These are phyloP conservation scores for Cyclophora albipunctata DNA, from an alignment of 2,888 invertebrate genomes.

Conservation along the genomic window DNA sequence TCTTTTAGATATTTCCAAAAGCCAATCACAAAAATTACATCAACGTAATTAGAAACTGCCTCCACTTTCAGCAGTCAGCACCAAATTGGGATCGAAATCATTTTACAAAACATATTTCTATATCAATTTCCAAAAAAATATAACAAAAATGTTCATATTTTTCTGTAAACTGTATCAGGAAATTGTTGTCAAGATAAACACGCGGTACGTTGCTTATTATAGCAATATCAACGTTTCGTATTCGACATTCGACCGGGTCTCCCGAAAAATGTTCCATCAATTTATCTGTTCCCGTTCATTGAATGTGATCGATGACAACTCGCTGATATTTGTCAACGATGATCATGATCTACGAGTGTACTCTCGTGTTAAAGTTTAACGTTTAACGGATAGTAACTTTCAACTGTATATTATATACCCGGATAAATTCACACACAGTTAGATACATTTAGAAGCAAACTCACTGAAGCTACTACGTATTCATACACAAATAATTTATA, in stretches of 20 bases:
- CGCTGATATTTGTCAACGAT: slow-evolving; percentile 46
- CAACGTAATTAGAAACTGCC: too few relatives aligned
- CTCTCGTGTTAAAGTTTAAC: slow-evolving; percentile 25
- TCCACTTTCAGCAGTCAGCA: too few relatives aligned
- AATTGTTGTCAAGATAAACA: slow-evolving; percentile 34
- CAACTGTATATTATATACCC: too few relatives aligned
- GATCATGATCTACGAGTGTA: slow-evolving; percentile 25
- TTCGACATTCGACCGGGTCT: slow-evolving; percentile 20
- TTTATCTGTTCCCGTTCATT: slow-evolving; percentile 49
- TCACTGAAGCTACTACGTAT: too few relatives aligned
- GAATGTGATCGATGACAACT: slow-evolving; percentile 48
- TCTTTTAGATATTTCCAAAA: too few relatives aligned
- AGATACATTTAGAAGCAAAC: too few relatives aligned
- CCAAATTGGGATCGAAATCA: too few relatives aligned
- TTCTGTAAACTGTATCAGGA: slow-evolving; percentile 9
- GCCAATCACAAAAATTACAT: too few relatives aligned
- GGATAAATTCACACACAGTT: too few relatives aligned
- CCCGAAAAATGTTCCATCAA: slow-evolving; percentile 51
- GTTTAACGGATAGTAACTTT: too few relatives aligned
- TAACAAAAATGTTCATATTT: slow-evolving; percentile 6
- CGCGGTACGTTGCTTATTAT: slow-evolving; percentile 22
- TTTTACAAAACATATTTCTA: slow-evolving; percentile 7
- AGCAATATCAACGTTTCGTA: slow-evolving; percentile 27
- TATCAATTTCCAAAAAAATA: slow-evolving; percentile 5
- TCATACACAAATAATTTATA: too few relatives aligned